These are phyloP conservation scores for Eptatretus atami DNA, from an alignment of 2,797 vertebrate species.

Conservation along the genomic window DNA sequence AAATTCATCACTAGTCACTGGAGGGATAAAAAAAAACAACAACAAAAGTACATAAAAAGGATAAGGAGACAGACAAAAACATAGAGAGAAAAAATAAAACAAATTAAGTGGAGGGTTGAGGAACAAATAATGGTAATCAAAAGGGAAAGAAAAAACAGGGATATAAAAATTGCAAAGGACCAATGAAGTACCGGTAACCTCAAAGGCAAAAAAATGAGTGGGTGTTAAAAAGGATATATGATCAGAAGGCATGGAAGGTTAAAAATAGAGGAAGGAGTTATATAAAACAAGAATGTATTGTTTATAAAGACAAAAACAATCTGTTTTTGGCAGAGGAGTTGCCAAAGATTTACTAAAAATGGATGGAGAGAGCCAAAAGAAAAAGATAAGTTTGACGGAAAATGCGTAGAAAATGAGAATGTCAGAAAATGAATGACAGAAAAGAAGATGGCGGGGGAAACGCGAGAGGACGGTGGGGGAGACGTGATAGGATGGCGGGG, in stretches of 20 bases:
- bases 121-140: neutral
- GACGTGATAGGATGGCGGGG: neutral
- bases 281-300: constrained; percentile 5
- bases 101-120: neutral
- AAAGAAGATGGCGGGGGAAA: neutral
- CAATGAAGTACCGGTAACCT: neutral
- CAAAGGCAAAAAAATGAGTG: neutral
- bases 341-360: constrained; percentile 8
- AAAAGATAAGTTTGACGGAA: neutral
- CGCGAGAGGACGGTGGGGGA: neutral
- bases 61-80: neutral
- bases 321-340: constrained; percentile 9
- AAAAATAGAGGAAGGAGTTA: constrained; percentile 11
- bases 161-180: neutral
- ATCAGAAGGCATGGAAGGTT: constrained; percentile 12
- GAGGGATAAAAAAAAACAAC: neutral
- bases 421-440: neutral
- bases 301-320: constrained; percentile 8
- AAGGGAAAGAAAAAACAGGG: neutral
- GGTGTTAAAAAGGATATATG: neutral
- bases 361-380: neutral
- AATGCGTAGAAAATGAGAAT: neutral
- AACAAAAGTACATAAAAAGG: no score
- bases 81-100: no score
- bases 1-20: constrained; percentile 20